phyloP scores from a whole-genome alignment of 2,888 invertebrate species.

The Colostygia pectinataria region DNA sequence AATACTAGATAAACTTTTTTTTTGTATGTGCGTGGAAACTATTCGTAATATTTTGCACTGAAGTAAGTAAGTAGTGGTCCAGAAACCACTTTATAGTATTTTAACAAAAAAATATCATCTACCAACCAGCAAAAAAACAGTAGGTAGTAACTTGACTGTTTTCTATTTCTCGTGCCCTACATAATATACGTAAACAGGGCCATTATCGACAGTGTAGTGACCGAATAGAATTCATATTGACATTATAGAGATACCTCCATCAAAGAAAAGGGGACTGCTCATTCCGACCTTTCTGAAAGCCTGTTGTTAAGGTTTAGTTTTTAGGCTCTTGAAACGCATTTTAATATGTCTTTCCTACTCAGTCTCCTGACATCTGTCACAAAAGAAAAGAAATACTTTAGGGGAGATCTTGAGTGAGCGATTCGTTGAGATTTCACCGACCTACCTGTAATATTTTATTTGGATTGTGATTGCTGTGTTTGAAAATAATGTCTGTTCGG shows the following conservation, averaged over 20 bases:
- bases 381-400: conserved; percentile 54
- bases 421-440: not conserved
- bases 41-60: too few species aligned
- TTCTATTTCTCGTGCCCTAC: not conserved
- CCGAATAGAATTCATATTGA: conserved; percentile 22
- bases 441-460: not conserved
- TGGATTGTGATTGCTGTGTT: too few species aligned
- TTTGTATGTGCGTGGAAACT: too few species aligned
- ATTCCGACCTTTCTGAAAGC: conserved; percentile 32
- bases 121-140: too few species aligned
- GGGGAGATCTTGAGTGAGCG: conserved; percentile 37
- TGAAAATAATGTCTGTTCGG: too few species aligned
- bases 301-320: conserved; percentile 26
- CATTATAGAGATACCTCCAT: conserved; percentile 31
- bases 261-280: conserved; percentile 28
- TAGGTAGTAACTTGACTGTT: too few species aligned
- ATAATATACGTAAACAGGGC: conserved; percentile 5
- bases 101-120: too few species aligned
- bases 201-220: conserved; percentile 3
- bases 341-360: conserved; percentile 60
- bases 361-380: conserved; percentile 62
- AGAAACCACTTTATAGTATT: too few species aligned
- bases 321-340: conserved; percentile 62
- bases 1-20: too few species aligned
- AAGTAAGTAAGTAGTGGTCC: too few species aligned